Evolutionary conservation across 2,888 invertebrate genomes (phyloP).

Genomic region (Cantharis lateralis): DNA sequence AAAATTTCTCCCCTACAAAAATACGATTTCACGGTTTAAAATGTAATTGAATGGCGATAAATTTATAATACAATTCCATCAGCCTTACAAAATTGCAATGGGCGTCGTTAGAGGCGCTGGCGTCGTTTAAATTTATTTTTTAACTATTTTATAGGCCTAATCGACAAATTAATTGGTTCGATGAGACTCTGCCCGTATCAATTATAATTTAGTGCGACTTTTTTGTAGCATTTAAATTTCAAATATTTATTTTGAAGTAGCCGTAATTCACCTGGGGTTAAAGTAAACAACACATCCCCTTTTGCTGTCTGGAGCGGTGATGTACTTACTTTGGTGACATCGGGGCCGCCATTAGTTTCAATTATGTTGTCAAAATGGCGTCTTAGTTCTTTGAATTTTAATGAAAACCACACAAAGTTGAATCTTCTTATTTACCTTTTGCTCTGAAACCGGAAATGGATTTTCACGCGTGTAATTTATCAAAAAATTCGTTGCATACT

Average conservation of each 20-base stretch:
- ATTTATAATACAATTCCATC: not conserved
- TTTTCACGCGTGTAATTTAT: not conserved
- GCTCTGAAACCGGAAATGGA: not conserved
- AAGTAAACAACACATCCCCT: slow-evolving; percentile 32
- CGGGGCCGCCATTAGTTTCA: slow-evolving; percentile 51
- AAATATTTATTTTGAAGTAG: slow-evolving; percentile 20
- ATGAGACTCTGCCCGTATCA: not conserved
- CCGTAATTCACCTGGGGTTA: slow-evolving; percentile 33
- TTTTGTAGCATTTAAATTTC: not conserved
- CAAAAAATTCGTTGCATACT: not conserved
- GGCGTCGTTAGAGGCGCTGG: not conserved
- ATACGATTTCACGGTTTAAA: slow-evolving; percentile 1
- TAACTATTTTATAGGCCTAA: not conserved
- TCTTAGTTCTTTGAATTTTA: slow-evolving; percentile 36
- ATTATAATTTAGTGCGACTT: not conserved
- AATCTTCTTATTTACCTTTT: not conserved
- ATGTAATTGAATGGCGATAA: not conserved
- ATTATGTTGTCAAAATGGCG: slow-evolving; percentile 50
- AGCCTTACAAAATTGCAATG: not conserved
- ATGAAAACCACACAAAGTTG: slow-evolving; percentile 1
- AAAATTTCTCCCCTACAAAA: not conserved
- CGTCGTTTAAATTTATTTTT: not conserved
- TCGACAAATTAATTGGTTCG: not conserved
- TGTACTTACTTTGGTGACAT: slow-evolving; percentile 49
- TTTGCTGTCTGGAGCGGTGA: slow-evolving; percentile 44